Evolutionary conservation across 2,113 vertebrate species (phyloP).

Genomic region (Pan paniscus): DNA sequence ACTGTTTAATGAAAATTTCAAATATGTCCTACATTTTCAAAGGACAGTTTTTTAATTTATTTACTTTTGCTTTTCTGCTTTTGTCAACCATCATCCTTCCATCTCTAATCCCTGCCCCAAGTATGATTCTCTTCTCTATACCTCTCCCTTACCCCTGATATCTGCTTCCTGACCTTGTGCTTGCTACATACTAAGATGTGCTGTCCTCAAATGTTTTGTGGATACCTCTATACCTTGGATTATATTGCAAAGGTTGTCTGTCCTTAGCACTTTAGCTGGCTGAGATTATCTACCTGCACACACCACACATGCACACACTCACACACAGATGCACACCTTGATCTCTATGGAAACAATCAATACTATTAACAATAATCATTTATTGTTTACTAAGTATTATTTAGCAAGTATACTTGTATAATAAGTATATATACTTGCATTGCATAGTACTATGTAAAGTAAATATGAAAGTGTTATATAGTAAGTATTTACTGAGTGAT

Average conservation of each 20-base stretch:
- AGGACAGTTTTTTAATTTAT: background rate
- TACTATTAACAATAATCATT: background rate
- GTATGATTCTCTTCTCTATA: background rate
- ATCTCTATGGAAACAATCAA: background rate
- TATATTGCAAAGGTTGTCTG: background rate
- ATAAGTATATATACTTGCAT: background rate
- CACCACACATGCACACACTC: background rate
- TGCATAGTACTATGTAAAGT: background rate
- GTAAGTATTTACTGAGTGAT: background rate
- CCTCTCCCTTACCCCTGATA: rapidly evolving
- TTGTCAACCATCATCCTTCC: background rate
- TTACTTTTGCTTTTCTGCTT: background rate
- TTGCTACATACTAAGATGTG: background rate
- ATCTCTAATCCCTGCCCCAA: background rate
- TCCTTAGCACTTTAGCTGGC: background rate
- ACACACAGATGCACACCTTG: background rate
- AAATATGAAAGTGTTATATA: background rate
- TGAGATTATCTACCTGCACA: background rate
- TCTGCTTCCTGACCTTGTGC: background rate
- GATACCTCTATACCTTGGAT: background rate
- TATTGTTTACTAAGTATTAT: background rate
- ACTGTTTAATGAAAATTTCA: background rate
- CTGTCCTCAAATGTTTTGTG: background rate
- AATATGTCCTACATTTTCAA: background rate
- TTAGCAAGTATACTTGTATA: background rate